These are phyloP conservation scores for Ammospiza caudacuta DNA, from an alignment of 2,113 vertebrate genomes.

Conservation along the genomic window DNA sequence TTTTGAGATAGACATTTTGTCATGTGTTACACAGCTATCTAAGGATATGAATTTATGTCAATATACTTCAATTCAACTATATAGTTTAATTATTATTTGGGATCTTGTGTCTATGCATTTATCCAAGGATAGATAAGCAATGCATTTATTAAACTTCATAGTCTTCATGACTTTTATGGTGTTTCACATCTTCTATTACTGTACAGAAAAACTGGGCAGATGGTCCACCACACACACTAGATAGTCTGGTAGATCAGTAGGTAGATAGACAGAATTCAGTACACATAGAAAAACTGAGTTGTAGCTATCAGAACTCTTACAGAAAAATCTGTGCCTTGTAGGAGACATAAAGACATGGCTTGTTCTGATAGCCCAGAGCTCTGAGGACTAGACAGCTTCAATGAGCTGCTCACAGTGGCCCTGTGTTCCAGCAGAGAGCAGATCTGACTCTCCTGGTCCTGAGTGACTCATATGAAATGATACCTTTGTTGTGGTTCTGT, in stretches of 20 bases:
- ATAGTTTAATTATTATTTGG: not conserved
- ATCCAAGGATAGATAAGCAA: not conserved
- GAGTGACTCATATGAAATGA: not conserved
- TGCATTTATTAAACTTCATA: not conserved
- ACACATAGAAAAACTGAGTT: not conserved
- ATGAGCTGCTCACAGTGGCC: rapidly evolving
- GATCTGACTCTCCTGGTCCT: not conserved
- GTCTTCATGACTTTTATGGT: not conserved
- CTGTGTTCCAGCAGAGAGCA: not conserved
- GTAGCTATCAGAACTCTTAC: not conserved
- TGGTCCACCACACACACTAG: not conserved
- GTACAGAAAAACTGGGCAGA: not conserved
- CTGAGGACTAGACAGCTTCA: not conserved
- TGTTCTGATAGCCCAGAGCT: not conserved
- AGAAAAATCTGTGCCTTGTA: not conserved
- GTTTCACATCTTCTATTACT: not conserved
- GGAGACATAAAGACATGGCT: not conserved
- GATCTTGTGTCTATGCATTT: not conserved
- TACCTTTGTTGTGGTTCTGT: not conserved
- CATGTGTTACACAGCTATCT: not conserved
- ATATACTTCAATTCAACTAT: not conserved
- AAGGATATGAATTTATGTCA: not conserved
- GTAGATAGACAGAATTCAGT: not conserved
- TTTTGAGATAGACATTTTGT: slow-evolving; percentile 27
- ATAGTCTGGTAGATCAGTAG: not conserved